Conservation (phyloP, 1,140 invertebrate genomes). For the Trialeurodes vaporariorum region DNA sequence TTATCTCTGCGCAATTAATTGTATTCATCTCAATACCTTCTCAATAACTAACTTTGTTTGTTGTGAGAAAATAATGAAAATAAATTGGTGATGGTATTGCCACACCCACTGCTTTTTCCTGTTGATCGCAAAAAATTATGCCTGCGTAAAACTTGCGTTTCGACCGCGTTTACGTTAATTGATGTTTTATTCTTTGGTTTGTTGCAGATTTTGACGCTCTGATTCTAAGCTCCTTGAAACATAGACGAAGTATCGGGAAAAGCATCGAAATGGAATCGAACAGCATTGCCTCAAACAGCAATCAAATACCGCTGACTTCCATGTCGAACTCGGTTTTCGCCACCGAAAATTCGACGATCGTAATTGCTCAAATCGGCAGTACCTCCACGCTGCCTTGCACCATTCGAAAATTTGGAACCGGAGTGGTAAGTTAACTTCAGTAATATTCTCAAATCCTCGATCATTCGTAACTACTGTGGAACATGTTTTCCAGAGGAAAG, state of each 20-base stretch:
- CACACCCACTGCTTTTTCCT: no score
- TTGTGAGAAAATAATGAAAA: no score
- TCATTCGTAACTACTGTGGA: no score
- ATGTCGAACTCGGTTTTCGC: constrained; percentile 16
- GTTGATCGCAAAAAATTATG: no score
- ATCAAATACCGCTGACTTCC: background rate
- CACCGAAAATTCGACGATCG: constrained; percentile 33
- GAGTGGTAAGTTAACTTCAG: constrained; percentile 56
- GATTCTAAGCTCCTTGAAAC: background rate
- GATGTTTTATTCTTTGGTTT: background rate
- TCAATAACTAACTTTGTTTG: no score
- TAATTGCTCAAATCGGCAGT: constrained; percentile 57
- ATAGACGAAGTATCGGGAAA: background rate
- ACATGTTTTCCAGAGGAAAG: no score
- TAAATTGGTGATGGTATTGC: no score
- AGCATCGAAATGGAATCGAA: background rate
- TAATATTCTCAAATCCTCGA: no score
- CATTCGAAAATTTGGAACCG: constrained; percentile 51
- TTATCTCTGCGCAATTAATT: no score
- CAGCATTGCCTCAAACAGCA: background rate
- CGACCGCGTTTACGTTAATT: no score
- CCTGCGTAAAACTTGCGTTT: no score
- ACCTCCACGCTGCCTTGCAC: constrained; percentile 57
- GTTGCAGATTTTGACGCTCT: background rate
- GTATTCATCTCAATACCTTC: no score